Base-by-base conservation (phyloP, 2,888 invertebrate species). In the Hofmannophila pseudospretella region DNA sequence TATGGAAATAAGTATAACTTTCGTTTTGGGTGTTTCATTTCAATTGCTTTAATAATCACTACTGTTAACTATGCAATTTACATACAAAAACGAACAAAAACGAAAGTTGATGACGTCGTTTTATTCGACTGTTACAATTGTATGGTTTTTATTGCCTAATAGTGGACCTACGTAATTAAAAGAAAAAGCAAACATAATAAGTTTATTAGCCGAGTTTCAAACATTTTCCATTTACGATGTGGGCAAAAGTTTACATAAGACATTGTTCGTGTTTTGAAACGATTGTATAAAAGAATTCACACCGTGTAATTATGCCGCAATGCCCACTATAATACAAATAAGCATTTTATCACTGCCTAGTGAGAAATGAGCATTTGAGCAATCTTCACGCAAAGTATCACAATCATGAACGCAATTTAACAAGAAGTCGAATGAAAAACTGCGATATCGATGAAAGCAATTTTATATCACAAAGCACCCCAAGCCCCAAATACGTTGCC, bases 221-320 rank as follows among this genome's bases (percentile, higher is more conserved):
- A n/a, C n/a, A n/a, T n/a, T n/a, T n/a, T n/a, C n/a, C n/a, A n/a
- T n/a, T 31, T 30, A 27, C 36, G 27, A 11, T 25, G 25, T 16
- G 26, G 27, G 12, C 9, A 7, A 8, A 5, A 14, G 27, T 37
- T 30, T 37, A 32, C 32, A 30, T 32, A 37, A 37, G 36, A 37
- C 36, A 30, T 32, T 32, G 32, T 27, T 37, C 19, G 7, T 19
- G 26, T 36, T 37, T 37, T 25, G 36, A 32, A 32, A 37, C 9
- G 8, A 32, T 19, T 26, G 36, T 36, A 20, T 25, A 22, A 31
- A 27, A n/a, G 32, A 16, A 32, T 32, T 37, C 27, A 20, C 36
- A 30, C n/a, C 29, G 29, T 14, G 29, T 25, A 36, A 36, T 30
- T 30, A 31, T 28, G 23, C 10, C 9, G 36, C 25, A 29, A 30